Evolutionary conservation across 2,113 vertebrate species (phyloP).

Genomic region (Prionailurus viverrinus): DNA sequence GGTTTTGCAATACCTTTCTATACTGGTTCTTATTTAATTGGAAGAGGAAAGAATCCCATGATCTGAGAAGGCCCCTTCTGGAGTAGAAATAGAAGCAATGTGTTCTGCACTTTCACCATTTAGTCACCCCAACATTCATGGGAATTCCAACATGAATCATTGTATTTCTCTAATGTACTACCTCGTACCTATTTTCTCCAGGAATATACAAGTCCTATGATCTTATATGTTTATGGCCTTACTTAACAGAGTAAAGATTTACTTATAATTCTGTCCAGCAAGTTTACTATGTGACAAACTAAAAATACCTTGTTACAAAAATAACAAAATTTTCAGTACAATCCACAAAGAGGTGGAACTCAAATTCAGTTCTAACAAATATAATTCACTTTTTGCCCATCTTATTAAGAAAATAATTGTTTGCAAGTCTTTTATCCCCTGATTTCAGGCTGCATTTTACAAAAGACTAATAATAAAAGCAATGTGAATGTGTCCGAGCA

Average conservation of each 20-base stretch:
- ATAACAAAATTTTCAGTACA: neutral
- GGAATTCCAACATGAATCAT: neutral
- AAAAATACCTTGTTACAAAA: neutral
- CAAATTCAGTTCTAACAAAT: conserved; percentile 44
- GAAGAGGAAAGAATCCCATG: neutral
- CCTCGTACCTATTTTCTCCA: neutral
- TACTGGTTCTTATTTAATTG: neutral
- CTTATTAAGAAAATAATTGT: neutral
- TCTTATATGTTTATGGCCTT: neutral
- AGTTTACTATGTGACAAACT: neutral
- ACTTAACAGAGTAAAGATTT: neutral
- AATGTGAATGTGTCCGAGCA: neutral
- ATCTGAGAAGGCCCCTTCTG: neutral
- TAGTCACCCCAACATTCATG: neutral
- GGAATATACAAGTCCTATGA: neutral
- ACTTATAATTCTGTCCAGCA: neutral
- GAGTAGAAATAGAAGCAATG: neutral
- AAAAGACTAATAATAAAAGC: neutral
- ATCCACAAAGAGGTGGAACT: neutral
- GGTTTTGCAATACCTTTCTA: neutral
- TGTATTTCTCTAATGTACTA: neutral
- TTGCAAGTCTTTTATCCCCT: neutral
- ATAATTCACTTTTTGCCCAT: neutral
- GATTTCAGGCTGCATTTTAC: neutral
- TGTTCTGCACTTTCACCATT: neutral